phyloP scores from a whole-genome alignment of 2,888 invertebrate genomes.

The Pandemis cinnamomeana region DNA sequence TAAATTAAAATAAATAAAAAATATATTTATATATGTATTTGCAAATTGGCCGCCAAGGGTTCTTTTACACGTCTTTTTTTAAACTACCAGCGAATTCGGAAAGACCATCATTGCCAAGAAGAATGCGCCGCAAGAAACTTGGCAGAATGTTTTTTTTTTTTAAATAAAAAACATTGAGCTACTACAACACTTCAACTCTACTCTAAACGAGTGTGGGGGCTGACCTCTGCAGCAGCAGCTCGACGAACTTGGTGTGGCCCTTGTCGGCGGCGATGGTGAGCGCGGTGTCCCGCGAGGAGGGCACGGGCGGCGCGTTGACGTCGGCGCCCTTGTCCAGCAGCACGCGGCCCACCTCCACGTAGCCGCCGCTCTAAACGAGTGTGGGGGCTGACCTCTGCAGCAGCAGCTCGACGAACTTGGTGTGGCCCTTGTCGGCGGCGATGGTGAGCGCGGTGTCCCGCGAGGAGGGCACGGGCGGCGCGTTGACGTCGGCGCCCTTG shows the following conservation, averaged over 20 bases:
- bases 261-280: constrained; percentile 99
- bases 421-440: constrained; percentile 99
- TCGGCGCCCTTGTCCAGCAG: constrained; percentile 98
- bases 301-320: constrained; percentile 99
- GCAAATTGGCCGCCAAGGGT: too few relatives aligned
- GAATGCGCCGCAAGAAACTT: too few relatives aligned
- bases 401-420: constrained; percentile 94
- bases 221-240: constrained; percentile 90
- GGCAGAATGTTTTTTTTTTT: too few relatives aligned
- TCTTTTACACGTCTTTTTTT: too few relatives aligned
- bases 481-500: constrained; percentile 99
- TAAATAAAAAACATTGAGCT: too few relatives aligned
- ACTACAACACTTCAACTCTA: too few relatives aligned
- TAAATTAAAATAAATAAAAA: too few relatives aligned
- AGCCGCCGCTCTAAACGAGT: constrained; percentile 99
- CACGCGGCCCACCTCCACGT: constrained; percentile 98
- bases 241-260: constrained; percentile 97
- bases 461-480: constrained; percentile 98
- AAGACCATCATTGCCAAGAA: too few relatives aligned
- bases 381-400: too few relatives aligned
- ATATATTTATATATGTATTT: too few relatives aligned
- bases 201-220: too few relatives aligned
- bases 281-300: constrained; percentile 98
- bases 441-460: constrained; percentile 99
- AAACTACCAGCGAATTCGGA: too few relatives aligned